Evolutionary conservation across 1,140 invertebrate species (phyloP).

Genomic region (Drosophila auraria): DNA sequence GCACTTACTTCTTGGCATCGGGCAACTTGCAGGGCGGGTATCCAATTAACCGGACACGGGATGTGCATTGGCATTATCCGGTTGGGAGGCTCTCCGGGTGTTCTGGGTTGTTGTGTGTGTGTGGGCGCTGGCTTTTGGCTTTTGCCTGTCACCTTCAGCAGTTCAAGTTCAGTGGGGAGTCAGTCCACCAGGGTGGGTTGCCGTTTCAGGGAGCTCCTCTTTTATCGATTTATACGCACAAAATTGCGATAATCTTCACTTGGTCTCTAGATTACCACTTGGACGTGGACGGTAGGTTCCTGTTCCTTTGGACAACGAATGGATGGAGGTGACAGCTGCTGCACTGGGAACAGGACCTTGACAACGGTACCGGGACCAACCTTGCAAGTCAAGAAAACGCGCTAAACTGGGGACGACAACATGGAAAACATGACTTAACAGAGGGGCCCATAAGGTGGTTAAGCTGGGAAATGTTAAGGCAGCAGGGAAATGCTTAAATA

Average conservation of each 20-base stretch:
- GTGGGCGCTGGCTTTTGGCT: constrained; percentile 36
- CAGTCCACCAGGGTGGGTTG: neutral
- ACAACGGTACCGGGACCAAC: constrained; percentile 26
- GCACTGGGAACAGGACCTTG: constrained; percentile 30
- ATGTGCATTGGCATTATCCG: constrained; percentile 71
- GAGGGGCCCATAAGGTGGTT: constrained; percentile 8
- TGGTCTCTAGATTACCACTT: neutral
- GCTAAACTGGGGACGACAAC: constrained; percentile 58
- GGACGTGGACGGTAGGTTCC: constrained; percentile 1
- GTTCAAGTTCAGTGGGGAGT: constrained; percentile 20
- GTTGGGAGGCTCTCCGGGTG: constrained; percentile 17
- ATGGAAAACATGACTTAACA: constrained; percentile 35
- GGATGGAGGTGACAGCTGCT: constrained; percentile 13
- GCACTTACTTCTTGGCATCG: constrained; percentile 84
- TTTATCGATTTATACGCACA: constrained; percentile 76
- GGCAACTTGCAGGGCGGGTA: constrained; percentile 54
- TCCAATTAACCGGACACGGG: constrained; percentile 64
- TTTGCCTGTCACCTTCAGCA: neutral
- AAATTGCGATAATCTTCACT: constrained; percentile 6
- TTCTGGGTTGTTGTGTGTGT: neutral
- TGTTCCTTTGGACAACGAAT: constrained; percentile 21
- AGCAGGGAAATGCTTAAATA: constrained; percentile 30
- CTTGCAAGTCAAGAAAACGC: constrained; percentile 58
- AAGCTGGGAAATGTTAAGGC: constrained; percentile 30
- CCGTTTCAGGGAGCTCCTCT: constrained; percentile 15